These are phyloP conservation scores for Platorchestia sp. DNA, from an alignment of 1,140 invertebrate genomes.

Conservation along the genomic window DNA sequence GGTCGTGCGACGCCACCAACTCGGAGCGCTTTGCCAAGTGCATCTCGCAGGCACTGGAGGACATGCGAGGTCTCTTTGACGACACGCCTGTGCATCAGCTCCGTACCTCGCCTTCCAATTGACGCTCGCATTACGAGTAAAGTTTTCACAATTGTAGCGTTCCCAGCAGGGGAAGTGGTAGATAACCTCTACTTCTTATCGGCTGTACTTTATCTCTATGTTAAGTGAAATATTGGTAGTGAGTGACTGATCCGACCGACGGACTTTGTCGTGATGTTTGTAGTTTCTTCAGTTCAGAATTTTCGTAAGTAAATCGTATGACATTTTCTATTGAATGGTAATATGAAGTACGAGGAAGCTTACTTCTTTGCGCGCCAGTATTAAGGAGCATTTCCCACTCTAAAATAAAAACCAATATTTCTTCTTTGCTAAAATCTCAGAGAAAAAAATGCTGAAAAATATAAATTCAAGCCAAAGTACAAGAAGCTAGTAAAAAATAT, in stretches of 20 bases:
- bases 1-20: constrained; percentile 71
- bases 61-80: constrained; percentile 71
- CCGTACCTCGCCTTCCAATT: background rate
- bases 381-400: too few relatives aligned
- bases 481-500: too few relatives aligned
- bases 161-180: background rate
- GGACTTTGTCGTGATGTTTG: background rate
- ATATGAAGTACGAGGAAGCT: too few relatives aligned
- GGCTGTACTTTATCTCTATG: background rate
- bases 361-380: too few relatives aligned
- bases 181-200: background rate
- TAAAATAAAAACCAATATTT: too few relatives aligned
- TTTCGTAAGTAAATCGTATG: too few relatives aligned
- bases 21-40: constrained; percentile 71
- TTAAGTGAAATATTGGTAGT: background rate
- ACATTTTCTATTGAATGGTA: too few relatives aligned
- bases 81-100: constrained; percentile 32
- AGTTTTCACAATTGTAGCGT: background rate
- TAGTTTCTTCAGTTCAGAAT: background rate
- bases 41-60: constrained; percentile 71
- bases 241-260: too few relatives aligned
- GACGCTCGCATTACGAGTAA: background rate
- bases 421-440: too few relatives aligned
- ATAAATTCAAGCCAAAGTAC: too few relatives aligned
- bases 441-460: too few relatives aligned